Evolutionary conservation across 2,113 vertebrate genomes (phyloP).

Genomic region (Anthoscopus minutus): DNA sequence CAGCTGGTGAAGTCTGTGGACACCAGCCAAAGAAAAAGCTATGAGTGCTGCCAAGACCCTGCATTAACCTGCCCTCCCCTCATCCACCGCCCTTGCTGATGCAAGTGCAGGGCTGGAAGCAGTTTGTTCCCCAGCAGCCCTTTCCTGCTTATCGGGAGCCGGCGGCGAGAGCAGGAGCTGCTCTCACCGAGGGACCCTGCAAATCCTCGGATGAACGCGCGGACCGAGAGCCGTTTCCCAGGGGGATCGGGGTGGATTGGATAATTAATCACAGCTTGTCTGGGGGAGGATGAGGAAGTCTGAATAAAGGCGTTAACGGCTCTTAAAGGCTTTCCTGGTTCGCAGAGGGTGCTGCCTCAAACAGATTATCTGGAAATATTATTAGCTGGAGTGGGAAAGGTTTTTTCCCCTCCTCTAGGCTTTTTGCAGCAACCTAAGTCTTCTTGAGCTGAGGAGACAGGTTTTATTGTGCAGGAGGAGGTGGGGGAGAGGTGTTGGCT

Average conservation of each 20-base stretch:
- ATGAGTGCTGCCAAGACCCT: neutral
- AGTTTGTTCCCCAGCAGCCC: neutral
- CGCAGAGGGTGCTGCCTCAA: constrained; percentile 23
- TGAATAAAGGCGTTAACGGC: constrained; percentile 62
- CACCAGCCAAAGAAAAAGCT: neutral
- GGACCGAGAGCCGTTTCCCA: neutral
- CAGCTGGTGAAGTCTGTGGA: neutral
- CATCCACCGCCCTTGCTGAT: neutral
- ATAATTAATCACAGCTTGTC: constrained; percentile 64
- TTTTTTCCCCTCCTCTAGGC: neutral
- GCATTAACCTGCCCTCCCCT: neutral
- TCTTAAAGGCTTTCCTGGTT: constrained; percentile 61
- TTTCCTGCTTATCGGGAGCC: neutral
- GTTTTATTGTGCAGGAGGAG: constrained; percentile 1
- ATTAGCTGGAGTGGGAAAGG: constrained; percentile 46
- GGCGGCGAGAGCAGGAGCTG: fast-evolving
- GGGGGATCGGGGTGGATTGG: constrained; percentile 51
- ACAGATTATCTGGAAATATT: constrained; percentile 65
- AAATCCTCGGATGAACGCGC: neutral
- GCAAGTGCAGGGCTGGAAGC: neutral
- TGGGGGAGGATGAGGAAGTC: constrained; percentile 53
- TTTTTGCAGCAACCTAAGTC: constrained; percentile 42
- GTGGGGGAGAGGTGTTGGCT: neutral
- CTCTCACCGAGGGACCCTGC: neutral
- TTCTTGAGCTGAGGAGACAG: constrained; percentile 4